Base-by-base conservation (phyloP, 2,888 invertebrate genomes). In the Operophtera brumata region DNA sequence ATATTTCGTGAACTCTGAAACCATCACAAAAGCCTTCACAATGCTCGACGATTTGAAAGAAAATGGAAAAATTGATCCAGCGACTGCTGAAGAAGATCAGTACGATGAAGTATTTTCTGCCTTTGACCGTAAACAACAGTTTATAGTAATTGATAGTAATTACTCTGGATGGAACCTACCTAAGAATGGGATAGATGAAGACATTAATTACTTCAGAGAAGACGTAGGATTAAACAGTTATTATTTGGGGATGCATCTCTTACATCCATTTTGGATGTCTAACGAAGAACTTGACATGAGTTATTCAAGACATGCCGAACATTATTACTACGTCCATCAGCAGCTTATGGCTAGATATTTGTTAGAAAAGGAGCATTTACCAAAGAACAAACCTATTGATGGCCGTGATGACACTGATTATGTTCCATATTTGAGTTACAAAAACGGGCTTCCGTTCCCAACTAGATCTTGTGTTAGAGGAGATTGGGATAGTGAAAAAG, bases 131-230 rank as follows among this genome's bases (percentile, higher is more conserved):
- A n/a, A 54, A 1, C 71, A 75, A 25, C 69, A 79, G 14, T 64
- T 66, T 2, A 59, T 86, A 25, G 64, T 68, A 7, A 79, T 90
- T 2, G 86, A 87, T 47, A 73, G 78, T 7, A 89, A 90, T 61
- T 88, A 89, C 63, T 89, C 89, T 1, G 81, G 89, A 46, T 92
- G 91, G 91, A 92, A 92, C 68, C 57, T 90, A 77, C 70, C 79
- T 65, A 66, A 84, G 77, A 77, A 80, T 49, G 80, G 77, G 53
- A 84, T 86, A 47, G 91, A 92, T 61, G 85, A 90, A 62, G 82
- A 87, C 50, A 68, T 93, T 9, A 91, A 92, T 53, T 93, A 93
- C 67, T 93, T 93, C 68, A 91, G 91, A 59, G 93, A 94, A 83
- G 94, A 94, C 61, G 82, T 93, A 50, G 91, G 91, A 20, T 71